A percentile compares a stretch with the other conserved stretches of the same genome.
These are phyloP conservation scores for Pseudoips prasinana DNA, from an alignment of 2,888 invertebrate genomes.

Conservation along the genomic window DNA sequence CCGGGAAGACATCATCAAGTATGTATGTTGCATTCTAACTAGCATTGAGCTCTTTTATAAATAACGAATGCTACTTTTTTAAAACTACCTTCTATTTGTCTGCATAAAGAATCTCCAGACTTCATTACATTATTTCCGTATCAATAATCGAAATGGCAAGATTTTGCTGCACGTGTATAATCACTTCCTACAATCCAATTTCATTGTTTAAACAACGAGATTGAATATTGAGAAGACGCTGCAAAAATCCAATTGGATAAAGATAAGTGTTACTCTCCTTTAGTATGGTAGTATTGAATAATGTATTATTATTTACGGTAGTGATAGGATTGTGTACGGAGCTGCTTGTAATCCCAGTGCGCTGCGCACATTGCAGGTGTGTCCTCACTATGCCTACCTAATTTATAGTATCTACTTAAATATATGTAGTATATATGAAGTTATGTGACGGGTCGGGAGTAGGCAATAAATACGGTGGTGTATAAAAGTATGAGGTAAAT, in stretches of 20 bases:
- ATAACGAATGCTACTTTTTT: too few species aligned
- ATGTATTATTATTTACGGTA: conserved; percentile 67
- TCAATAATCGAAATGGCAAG: conserved; percentile 33
- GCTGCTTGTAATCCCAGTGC: conserved; percentile 59
- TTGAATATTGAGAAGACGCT: conserved; percentile 63
- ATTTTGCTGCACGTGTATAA: conserved; percentile 41
- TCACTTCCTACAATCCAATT: conserved; percentile 58
- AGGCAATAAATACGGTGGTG: too few species aligned
- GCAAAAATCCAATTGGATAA: conserved; percentile 53
- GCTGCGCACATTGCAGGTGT: conserved; percentile 62
- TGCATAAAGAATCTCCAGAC: too few species aligned
- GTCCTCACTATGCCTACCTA: conserved; percentile 24
- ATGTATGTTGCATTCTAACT: too few species aligned
- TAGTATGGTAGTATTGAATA: conserved; percentile 40
- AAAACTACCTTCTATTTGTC: too few species aligned
- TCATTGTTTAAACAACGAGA: conserved; percentile 67
- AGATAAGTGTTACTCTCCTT: conserved; percentile 40
- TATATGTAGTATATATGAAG: neutral
- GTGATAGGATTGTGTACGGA: conserved; percentile 54
- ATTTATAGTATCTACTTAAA: conserved; percentile 1
- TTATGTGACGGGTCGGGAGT: too few species aligned
- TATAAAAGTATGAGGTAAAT: too few species aligned
- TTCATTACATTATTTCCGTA: too few species aligned
- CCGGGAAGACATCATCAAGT: too few species aligned
- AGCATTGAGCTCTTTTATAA: too few species aligned